Evolutionary conservation across 2,888 invertebrate species (phyloP).

Genomic region (Drosophila atripex): DNA sequence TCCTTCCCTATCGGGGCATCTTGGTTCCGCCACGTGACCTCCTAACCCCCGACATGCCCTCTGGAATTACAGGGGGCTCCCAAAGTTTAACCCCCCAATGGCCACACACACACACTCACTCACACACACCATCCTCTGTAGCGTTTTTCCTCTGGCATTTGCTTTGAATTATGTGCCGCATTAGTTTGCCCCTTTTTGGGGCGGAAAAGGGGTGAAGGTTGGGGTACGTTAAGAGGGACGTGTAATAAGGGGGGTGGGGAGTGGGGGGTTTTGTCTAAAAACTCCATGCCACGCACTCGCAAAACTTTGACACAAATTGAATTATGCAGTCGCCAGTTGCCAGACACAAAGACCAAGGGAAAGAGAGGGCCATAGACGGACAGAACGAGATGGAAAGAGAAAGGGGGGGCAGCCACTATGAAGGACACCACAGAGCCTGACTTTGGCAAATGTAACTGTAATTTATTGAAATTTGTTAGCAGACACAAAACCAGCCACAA

Average conservation of each 20-base stretch:
- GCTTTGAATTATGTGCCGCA: constrained; percentile 73
- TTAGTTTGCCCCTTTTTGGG: constrained; percentile 47
- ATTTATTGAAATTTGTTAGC: constrained; percentile 77
- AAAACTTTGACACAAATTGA: constrained; percentile 74
- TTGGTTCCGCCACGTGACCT: constrained; percentile 1
- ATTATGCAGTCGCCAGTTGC: constrained; percentile 63
- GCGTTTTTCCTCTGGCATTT: constrained; percentile 41
- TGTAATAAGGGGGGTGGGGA: constrained; percentile 6
- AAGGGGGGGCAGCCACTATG: constrained; percentile 6
- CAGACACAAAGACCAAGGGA: constrained; percentile 21
- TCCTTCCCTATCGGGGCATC: constrained; percentile 9
- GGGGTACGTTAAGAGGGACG: no score
- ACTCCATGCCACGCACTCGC: constrained; percentile 62
- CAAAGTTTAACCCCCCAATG: background rate
- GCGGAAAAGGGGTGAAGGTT: background rate
- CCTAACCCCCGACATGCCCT: background rate
- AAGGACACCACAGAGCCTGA: constrained; percentile 52
- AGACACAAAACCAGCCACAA: constrained; percentile 62
- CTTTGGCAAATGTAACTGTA: constrained; percentile 75
- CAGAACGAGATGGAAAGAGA: background rate
- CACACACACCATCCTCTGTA: background rate
- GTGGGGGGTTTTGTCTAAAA: constrained; percentile 2
- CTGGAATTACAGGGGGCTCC: background rate
- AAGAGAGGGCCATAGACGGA: background rate
- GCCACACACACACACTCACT: no score